phyloP scores from a whole-genome alignment of 2,888 invertebrate species.

The Cepaea hortensis region DNA sequence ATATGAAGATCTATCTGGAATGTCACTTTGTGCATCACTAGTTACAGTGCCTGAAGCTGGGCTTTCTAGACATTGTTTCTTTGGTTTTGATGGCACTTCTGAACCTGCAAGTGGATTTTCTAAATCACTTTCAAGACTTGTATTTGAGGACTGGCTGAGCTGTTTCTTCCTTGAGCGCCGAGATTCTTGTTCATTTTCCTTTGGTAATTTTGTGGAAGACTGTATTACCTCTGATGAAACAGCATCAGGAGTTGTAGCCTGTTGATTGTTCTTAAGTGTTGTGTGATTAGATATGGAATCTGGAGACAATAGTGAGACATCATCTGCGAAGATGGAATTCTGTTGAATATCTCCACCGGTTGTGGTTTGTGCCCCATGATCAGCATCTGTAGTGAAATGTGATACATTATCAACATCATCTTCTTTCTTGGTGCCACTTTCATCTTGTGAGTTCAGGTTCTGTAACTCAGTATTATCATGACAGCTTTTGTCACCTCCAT shows the following conservation, averaged over 20 bases:
- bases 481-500: background rate
- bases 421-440: background rate
- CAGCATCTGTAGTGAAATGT: no score
- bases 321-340: background rate
- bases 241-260: background rate
- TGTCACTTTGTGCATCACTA: background rate
- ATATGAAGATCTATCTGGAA: background rate
- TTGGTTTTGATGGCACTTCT: background rate
- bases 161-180: background rate
- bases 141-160: background rate
- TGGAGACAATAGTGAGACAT: background rate
- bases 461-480: background rate
- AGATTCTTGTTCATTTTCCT: background rate
- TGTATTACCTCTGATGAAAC: background rate
- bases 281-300: background rate
- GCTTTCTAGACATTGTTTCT: background rate
- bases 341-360: no score
- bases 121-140: background rate
- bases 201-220: background rate
- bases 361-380: no score
- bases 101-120: background rate
- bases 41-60: background rate
- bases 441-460: background rate
- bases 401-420: no score
- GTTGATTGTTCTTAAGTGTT: background rate